Base-by-base conservation (phyloP, 2,113 vertebrate genomes). In the Gallinago paraguaiae region DNA sequence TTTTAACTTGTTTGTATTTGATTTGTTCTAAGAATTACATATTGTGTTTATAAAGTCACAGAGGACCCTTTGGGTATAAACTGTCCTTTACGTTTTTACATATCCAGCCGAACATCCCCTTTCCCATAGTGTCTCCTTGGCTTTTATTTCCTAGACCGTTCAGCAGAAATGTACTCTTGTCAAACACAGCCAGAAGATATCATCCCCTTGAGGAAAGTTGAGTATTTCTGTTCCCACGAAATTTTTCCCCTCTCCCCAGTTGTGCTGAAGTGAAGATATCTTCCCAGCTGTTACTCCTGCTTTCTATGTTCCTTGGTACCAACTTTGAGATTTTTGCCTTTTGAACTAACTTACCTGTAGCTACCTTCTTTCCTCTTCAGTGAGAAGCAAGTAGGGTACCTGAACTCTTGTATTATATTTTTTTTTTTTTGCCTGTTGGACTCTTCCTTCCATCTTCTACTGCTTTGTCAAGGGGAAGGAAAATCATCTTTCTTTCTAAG, bases 81-180 rank as follows among this genome's bases (percentile, higher is more conserved):
- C 64, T 86, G 82, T 89, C 94, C 74, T 92, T 97, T 79, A 69
- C 41, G 8, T 84, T 97, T 94, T 80, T 90, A 48, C 88, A 72
- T 92, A 76, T 72, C 79, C 78, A 97, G 96, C 71, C 23, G 35
- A 95, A 83, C 72, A 1, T 94, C 88, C 89, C 88, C 90, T 93
- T 72, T 96, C 59, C 91, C 93, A 82, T 76, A n/a, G 60, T 51
- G 79, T 95, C 94, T 96, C 81, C 95, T 90, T 97, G 97, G 94
- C 93, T 92, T 88, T 59, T 71, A 22, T 91, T 94, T 96, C 95
- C 75, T 82, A 53, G n/a, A 91, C 86, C 61, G 14, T 92, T 98
- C 96, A 96, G 90, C 92, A 96, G 97, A 94, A 97, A 94, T 65
- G 70, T 61, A 37, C 86, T 85, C 51, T 91, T 91, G 93, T 93